These are phyloP conservation scores for Neostethus bicornis DNA, from an alignment of 2,797 vertebrate genomes.

Conservation along the genomic window DNA sequence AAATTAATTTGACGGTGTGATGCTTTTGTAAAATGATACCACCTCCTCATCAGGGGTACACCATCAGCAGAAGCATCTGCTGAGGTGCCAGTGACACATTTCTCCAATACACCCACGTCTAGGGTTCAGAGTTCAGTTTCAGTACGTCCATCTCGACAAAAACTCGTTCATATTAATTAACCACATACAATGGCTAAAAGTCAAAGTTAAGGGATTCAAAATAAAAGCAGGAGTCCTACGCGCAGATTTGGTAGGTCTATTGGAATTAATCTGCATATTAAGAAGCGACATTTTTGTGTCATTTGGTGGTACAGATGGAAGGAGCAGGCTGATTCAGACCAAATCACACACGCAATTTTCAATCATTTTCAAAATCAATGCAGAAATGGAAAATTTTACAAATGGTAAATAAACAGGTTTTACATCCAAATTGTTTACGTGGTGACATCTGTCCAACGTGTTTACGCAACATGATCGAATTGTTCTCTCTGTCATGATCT, in stretches of 20 bases:
- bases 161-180: neutral
- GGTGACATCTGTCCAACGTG: too few species aligned
- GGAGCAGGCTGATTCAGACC: conserved; percentile 33
- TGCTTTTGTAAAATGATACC: conserved; percentile 3
- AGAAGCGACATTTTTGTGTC: conserved; percentile 18
- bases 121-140: conserved; percentile 30
- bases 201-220: neutral
- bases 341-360: conserved; percentile 4
- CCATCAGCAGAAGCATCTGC: conserved; percentile 32
- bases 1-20: conserved; percentile 2
- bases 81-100: conserved; percentile 41
- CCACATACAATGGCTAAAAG: neutral
- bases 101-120: conserved; percentile 29
- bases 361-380: conserved; percentile 25
- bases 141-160: conserved; percentile 12
- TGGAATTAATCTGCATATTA: conserved; percentile 26
- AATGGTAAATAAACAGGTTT: too few species aligned
- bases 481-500: too few species aligned
- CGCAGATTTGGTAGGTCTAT: neutral
- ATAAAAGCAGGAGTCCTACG: neutral
- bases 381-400: too few species aligned
- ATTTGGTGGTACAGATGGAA: conserved; percentile 50
- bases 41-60: conserved; percentile 23
- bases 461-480: too few species aligned
- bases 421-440: too few species aligned